These are phyloP conservation scores for Elysia chlorotica DNA, from an alignment of 1,140 invertebrate species.

Conservation along the genomic window DNA sequence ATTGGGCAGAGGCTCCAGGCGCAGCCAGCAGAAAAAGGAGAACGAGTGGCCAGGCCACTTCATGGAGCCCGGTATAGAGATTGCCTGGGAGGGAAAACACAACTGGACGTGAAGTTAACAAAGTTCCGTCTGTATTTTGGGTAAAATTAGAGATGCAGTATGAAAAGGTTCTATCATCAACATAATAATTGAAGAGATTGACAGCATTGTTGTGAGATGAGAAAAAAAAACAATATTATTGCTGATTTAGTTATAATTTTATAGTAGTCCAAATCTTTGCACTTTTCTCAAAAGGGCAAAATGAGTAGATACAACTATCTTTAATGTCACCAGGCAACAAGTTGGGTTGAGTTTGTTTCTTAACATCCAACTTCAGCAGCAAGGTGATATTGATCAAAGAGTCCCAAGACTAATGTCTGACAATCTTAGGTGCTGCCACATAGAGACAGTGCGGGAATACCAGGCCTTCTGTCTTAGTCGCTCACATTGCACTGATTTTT, in stretches of 20 bases:
- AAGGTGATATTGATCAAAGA: neutral
- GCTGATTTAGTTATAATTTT: neutral
- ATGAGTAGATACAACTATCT: too few relatives aligned
- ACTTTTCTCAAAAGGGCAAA: too few relatives aligned
- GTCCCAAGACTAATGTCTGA: neutral
- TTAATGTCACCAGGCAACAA: too few relatives aligned
- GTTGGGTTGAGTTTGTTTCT: too few relatives aligned
- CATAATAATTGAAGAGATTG: neutral
- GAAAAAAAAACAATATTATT: neutral
- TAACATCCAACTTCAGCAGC: too few relatives aligned
- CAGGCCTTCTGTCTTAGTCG: too few relatives aligned
- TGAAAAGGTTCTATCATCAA: neutral
- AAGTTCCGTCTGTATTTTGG: too few relatives aligned
- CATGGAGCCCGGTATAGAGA: constrained; percentile 67
- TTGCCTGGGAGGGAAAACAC: constrained; percentile 58
- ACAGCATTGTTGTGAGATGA: neutral
- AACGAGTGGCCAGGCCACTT: constrained; percentile 67
- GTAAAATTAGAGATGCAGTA: too few relatives aligned
- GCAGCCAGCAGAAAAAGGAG: constrained; percentile 68
- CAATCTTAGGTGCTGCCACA: neutral
- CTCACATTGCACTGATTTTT: too few relatives aligned
- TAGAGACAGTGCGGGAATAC: too few relatives aligned
- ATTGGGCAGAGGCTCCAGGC: constrained; percentile 61
- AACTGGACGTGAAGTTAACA: neutral
- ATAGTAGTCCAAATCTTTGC: neutral